Base-by-base conservation (phyloP, 2,888 invertebrate genomes). In the Gisinianus flammeolus region DNA sequence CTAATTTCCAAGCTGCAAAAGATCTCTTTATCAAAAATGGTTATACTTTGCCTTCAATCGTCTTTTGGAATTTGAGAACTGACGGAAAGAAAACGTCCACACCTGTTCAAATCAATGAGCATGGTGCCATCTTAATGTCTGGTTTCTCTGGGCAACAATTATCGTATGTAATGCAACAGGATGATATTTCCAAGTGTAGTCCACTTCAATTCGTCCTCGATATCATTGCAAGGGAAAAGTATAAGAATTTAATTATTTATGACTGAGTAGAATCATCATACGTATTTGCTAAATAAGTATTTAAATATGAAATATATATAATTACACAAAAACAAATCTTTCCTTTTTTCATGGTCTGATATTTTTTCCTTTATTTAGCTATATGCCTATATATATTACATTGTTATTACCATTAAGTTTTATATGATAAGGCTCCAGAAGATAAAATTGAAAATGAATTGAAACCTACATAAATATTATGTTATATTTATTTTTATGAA, bases 31-130 rank as follows among this genome's bases (percentile, higher is more conserved):
- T 33, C 16, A 16, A 74, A 62, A 62, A 68, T 3, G 79, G 80
- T 0, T 81, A 79, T 35, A n/a, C 31, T 1, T 22, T 82, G 22
- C 83, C 83, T 28, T 31, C 77, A n/a, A 79, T 83, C 28, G 76
- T 82, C 8, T 82, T 81, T 64, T 83, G 83, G 83, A 83, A 83
- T 69, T 70, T 83, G 31, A 68, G 82, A 10, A 71, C 58, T 0
- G 8, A 19, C 0, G 30, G 12, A 26, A 68, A 28, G 26, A 79
- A 70, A 12, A 54, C 66, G 6, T 75, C 81, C 3, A 81, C 80
- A 16, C 83, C 82, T 12, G 78, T 82, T 10, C 75, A 74, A 54
- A 71, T 54, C 30, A 64, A 81, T 56, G 81, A 82, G 56, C 54
- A 26, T 22, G 81, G 81, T 31, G 76, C 74, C 1, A 62, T 79